Conservation (phyloP, 1,140 invertebrate species). For the Coelopa frigida region DNA sequence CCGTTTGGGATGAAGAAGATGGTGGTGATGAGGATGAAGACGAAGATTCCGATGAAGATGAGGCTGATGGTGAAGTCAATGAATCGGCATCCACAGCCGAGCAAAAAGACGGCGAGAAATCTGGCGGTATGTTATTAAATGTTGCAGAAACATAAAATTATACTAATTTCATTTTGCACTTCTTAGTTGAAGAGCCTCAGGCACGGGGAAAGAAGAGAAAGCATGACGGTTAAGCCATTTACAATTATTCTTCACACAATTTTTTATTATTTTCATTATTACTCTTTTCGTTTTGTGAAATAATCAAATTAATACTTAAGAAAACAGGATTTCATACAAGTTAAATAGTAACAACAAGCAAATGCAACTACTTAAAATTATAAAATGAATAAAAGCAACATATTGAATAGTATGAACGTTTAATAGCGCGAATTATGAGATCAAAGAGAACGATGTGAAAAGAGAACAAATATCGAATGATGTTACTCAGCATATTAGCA, state of each 20-base stretch:
- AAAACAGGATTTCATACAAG: no score
- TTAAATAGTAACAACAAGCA: no score
- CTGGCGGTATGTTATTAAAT: neutral
- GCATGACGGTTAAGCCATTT: constrained; percentile 48
- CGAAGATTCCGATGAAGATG: constrained; percentile 52
- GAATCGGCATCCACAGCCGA: constrained; percentile 6
- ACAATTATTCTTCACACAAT: no score
- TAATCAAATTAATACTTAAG: no score
- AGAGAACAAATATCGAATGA: no score
- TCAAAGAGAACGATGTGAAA: no score
- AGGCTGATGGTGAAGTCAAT: constrained; percentile 47
- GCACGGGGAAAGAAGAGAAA: constrained; percentile 65
- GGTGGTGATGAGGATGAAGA: constrained; percentile 41
- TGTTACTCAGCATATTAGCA: no score
- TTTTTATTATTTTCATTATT: constrained; percentile 28
- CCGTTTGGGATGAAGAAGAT: constrained; percentile 36
- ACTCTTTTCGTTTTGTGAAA: no score
- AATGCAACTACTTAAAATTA: no score
- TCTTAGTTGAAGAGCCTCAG: constrained; percentile 45
- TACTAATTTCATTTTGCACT: neutral
- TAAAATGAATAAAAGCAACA: no score
- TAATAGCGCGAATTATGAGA: no score
- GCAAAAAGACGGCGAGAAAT: neutral
- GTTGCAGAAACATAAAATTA: neutral
- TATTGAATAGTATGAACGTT: no score